A percentile compares a stretch with the other conserved stretches of the same genome.
phyloP scores from a whole-genome alignment of 2,797 vertebrate genomes.

The Lacerta viridis region DNA sequence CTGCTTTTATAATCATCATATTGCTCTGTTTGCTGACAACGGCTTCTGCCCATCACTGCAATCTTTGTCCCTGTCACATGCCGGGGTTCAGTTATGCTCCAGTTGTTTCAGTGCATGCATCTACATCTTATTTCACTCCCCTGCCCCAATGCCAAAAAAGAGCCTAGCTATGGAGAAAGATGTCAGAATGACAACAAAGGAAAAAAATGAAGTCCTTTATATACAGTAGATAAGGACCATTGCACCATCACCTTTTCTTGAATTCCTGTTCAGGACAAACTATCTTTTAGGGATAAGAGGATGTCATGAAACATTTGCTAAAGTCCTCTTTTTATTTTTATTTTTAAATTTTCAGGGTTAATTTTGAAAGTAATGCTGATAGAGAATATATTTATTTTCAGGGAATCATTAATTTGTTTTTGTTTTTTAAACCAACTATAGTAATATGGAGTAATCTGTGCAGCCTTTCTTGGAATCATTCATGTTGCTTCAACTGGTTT shows the following conservation, averaged over 20 bases:
- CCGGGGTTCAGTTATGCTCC: constrained; percentile 8
- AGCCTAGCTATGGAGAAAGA: constrained; percentile 8
- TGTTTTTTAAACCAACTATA: constrained; percentile 41
- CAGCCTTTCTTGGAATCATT: constrained; percentile 53
- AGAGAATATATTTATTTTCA: neutral
- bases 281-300: constrained; percentile 41
- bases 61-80: neutral
- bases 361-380: constrained; percentile 29
- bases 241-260: constrained; percentile 2
- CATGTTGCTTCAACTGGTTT: constrained; percentile 43
- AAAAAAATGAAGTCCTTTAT: constrained; percentile 32
- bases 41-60: neutral
- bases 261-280: neutral
- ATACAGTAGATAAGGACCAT: neutral
- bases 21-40: constrained; percentile 1
- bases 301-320: constrained; percentile 18
- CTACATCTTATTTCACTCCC: constrained; percentile 10
- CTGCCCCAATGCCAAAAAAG: accelerated
- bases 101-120: neutral
- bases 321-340: constrained; percentile 19
- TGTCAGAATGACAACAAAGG: neutral
- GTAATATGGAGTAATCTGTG: constrained; percentile 50
- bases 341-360: constrained; percentile 14
- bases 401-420: neutral
- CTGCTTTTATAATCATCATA: neutral